phyloP scores from a whole-genome alignment of 2,113 vertebrate species.

The Eulemur rufifrons region DNA sequence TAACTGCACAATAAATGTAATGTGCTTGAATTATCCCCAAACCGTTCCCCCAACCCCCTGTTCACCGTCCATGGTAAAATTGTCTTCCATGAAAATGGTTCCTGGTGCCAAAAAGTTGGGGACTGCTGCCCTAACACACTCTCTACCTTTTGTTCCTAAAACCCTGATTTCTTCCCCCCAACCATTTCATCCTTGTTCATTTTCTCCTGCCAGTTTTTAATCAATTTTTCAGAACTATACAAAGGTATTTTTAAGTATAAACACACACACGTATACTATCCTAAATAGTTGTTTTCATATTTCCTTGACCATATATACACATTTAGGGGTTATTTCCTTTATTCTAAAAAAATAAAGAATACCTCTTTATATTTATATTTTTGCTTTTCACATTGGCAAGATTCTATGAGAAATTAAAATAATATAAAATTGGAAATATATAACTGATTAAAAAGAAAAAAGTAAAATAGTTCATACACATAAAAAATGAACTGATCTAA shows the following conservation, averaged over 20 bases:
- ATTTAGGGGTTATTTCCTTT: neutral
- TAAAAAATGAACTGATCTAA: neutral
- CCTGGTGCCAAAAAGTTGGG: too few species aligned
- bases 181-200: neutral
- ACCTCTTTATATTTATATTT: neutral
- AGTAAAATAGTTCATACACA: neutral
- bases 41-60: too few species aligned
- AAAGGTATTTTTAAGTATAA: neutral
- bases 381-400: neutral
- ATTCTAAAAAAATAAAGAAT: neutral
- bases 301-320: neutral
- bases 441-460: neutral
- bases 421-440: conserved; percentile 18
- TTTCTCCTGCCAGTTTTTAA: neutral
- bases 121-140: neutral
- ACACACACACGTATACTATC: neutral
- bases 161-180: neutral
- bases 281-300: neutral
- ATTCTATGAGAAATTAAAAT: neutral
- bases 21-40: too few species aligned
- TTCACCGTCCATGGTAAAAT: too few species aligned
- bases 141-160: neutral
- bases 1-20: too few species aligned
- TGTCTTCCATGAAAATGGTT: too few species aligned
- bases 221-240: neutral